Percentiles rank a stretch among this genome's conserved stretches.
phyloP scores from a whole-genome alignment of 1,140 invertebrate genomes.

The Monomorium pharaonis region DNA sequence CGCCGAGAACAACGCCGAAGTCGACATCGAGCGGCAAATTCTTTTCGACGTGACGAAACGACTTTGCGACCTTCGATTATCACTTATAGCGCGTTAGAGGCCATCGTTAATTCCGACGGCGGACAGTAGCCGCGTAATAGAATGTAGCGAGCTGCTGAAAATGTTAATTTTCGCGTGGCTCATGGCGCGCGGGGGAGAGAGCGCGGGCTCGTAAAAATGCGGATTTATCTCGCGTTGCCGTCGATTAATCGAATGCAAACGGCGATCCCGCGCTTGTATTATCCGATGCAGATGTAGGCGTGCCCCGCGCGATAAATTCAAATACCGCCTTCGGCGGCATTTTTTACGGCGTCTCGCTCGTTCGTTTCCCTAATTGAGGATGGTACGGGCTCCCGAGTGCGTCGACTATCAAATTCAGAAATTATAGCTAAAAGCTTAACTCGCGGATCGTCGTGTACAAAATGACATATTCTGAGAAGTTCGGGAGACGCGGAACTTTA shows the following conservation, averaged over 20 bases:
- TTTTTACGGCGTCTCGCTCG: conserved; percentile 10
- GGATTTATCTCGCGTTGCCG: conserved; percentile 21
- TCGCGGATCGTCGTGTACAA: not conserved
- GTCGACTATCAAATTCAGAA: not conserved
- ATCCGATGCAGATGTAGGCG: conserved; percentile 30
- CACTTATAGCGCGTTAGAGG: not conserved
- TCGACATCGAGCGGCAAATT: not conserved
- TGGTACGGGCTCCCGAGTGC: not conserved
- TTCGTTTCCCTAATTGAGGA: conserved; percentile 36
- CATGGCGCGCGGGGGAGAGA: not conserved
- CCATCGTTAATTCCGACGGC: conserved; percentile 25
- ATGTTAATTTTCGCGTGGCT: conserved; percentile 30
- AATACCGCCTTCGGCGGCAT: not conserved
- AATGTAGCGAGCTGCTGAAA: conserved; percentile 57
- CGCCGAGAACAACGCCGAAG: not conserved
- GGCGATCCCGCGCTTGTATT: conserved; percentile 18
- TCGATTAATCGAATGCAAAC: conserved; percentile 56
- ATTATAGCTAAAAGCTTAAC: not conserved
- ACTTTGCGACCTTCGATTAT: conserved; percentile 5
- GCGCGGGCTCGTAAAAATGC: conserved; percentile 32
- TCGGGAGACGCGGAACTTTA: too few species aligned
- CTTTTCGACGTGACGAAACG: not conserved
- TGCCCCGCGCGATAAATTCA: conserved; percentile 43
- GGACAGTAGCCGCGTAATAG: conserved; percentile 49
- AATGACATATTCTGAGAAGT: not conserved